These are phyloP conservation scores for Corapipo altera DNA, from an alignment of 2,113 vertebrate genomes.

Conservation along the genomic window DNA sequence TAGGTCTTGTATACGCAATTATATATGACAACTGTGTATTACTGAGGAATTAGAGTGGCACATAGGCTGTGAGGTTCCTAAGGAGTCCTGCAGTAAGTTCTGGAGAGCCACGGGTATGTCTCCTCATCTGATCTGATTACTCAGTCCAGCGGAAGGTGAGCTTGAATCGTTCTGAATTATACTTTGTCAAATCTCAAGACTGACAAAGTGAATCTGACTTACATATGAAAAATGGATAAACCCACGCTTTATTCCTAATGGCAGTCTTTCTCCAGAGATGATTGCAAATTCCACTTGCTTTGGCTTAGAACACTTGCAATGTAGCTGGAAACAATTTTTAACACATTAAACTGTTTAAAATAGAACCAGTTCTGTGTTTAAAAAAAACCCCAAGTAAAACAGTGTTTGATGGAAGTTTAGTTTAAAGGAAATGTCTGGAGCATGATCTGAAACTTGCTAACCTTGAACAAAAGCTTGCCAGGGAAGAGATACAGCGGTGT, in stretches of 20 bases:
- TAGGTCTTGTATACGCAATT: neutral
- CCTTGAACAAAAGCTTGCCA: neutral
- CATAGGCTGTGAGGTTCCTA: neutral
- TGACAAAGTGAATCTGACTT: constrained; percentile 55
- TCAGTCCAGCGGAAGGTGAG: constrained; percentile 44
- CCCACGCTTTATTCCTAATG: constrained; percentile 22
- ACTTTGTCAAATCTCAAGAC: constrained; percentile 39
- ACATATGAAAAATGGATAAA: constrained; percentile 63
- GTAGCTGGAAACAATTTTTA: neutral
- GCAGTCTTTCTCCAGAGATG: constrained; percentile 26
- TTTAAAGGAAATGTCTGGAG: neutral
- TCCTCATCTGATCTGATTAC: constrained; percentile 27
- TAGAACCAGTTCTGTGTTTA: neutral
- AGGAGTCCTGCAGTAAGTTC: neutral
- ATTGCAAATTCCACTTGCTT: neutral
- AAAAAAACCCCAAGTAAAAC: neutral
- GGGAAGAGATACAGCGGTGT: fast-evolving
- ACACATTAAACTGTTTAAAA: neutral
- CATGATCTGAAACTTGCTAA: neutral
- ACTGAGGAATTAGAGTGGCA: neutral
- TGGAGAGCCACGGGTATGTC: neutral
- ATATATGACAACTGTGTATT: neutral
- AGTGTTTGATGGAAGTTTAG: neutral
- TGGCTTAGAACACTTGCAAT: neutral
- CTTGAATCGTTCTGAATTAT: constrained; percentile 35